A percentile compares a stretch with the other conserved stretches of the same genome.
Conservation (phyloP, 1,140 invertebrate genomes). For the Eufriesea mexicana region DNA sequence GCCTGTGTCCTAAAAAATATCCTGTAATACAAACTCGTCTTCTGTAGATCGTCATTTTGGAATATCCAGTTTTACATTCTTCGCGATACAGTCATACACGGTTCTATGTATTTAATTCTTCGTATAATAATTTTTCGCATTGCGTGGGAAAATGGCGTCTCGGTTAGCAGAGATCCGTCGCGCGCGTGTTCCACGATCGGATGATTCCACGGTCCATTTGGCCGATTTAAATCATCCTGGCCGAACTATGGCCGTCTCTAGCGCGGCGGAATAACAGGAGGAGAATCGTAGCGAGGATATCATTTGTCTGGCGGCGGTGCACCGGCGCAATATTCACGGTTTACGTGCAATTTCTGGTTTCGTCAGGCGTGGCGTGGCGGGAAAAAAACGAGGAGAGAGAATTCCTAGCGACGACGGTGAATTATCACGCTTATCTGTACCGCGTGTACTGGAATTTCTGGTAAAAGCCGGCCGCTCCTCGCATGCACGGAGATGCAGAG, state of each 20-base stretch:
- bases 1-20: too few relatives aligned
- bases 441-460: conserved; percentile 45
- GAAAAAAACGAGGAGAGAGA: not conserved
- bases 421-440: conserved; percentile 54
- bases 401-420: conserved; percentile 16
- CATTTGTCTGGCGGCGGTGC: not conserved
- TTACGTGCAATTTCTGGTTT: conserved; percentile 53
- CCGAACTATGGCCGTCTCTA: not conserved
- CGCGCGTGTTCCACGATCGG: not conserved
- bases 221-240: not conserved
- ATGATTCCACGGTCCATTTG: not conserved
- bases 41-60: too few relatives aligned
- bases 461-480: conserved; percentile 41
- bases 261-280: not conserved
- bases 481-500: conserved; percentile 28
- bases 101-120: too few relatives aligned
- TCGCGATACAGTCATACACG: too few relatives aligned
- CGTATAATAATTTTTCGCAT: too few relatives aligned
- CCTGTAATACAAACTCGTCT: too few relatives aligned
- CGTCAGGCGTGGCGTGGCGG: conserved; percentile 4
- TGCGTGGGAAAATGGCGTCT: too few relatives aligned
- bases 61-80: too few relatives aligned
- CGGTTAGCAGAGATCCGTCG: too few relatives aligned
- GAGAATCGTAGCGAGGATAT: conserved; percentile 2
- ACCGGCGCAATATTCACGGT: conserved; percentile 29